These are phyloP conservation scores for zebrafish (Danio rerio) DNA, from an alignment of 2,113 vertebrate genomes.

Conservation along the genomic window DNA sequence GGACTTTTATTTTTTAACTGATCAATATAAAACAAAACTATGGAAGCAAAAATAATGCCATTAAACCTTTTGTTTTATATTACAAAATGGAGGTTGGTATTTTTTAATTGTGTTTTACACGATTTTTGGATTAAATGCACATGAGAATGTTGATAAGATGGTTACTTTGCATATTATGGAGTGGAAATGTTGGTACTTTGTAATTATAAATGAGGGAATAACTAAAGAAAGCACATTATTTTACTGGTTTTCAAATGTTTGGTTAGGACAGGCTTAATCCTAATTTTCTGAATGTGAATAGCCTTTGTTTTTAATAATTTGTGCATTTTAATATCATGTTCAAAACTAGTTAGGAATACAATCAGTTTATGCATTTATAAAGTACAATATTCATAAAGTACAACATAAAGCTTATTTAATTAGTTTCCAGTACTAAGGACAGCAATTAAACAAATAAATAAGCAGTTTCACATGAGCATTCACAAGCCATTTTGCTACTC, in stretches of 20 bases:
- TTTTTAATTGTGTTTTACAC: no score
- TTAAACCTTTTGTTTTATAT: no score
- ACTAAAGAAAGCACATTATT: not conserved
- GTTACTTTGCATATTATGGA: not conserved
- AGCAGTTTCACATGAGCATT: not conserved
- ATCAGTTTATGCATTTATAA: not conserved
- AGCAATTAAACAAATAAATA: slow-evolving; percentile 57
- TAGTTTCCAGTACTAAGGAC: slow-evolving; percentile 68
- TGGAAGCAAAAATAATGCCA: no score
- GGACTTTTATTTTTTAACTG: not conserved
- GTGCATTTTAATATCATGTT: not conserved
- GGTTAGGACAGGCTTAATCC: not conserved
- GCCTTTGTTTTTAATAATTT: not conserved
- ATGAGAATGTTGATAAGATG: not conserved
- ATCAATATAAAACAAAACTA: not conserved
- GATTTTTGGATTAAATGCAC: no score
- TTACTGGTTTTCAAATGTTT: not conserved
- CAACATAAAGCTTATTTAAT: slow-evolving; percentile 13
- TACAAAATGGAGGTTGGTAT: no score
- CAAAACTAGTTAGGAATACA: not conserved
- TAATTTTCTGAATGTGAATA: not conserved
- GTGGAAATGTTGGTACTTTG: not conserved
- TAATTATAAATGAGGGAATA: no score
- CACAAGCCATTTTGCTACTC: not conserved
- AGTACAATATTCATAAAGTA: not conserved